Evolutionary conservation across 2,888 invertebrate species (phyloP).

Genomic region (Pandemis cinnamomeana): DNA sequence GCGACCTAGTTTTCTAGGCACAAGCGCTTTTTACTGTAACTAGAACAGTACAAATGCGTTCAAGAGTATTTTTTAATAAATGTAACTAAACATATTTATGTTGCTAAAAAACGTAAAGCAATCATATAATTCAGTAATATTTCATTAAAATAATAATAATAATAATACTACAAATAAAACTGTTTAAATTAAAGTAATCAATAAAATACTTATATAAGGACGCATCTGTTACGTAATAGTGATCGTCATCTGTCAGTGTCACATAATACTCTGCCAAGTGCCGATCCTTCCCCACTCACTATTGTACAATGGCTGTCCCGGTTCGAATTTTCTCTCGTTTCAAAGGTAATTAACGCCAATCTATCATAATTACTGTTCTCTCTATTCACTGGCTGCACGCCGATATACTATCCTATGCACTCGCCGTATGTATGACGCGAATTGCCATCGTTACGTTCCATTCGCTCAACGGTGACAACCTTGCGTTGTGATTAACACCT

Average conservation of each 20-base stretch:
- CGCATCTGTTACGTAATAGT: slow-evolving; percentile 65
- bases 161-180: background rate
- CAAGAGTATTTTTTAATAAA: background rate
- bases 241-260: slow-evolving; percentile 68
- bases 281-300: slow-evolving; percentile 51
- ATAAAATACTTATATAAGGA: slow-evolving; percentile 34
- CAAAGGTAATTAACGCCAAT: slow-evolving; percentile 74
- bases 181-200: slow-evolving; percentile 5
- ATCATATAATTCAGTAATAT: background rate
- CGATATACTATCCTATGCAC: background rate
- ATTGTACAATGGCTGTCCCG: slow-evolving; percentile 83
- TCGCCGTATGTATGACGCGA: slow-evolving; percentile 24
- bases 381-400: slow-evolving; percentile 37
- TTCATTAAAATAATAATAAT: background rate
- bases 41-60: slow-evolving; percentile 9
- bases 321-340: slow-evolving; percentile 84
- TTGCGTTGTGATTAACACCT: slow-evolving; percentile 51
- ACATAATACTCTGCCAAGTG: slow-evolving; percentile 52
- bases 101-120: no score
- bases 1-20: background rate
- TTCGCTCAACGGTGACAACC: slow-evolving; percentile 56
- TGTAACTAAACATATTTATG: no score
- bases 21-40: slow-evolving; percentile 7
- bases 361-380: slow-evolving; percentile 37
- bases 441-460: slow-evolving; percentile 34